Evolutionary conservation across 2,888 invertebrate species (phyloP), one percentile per base, ranked within the genome.

Genomic region (Macroteleia sp.): DNA sequence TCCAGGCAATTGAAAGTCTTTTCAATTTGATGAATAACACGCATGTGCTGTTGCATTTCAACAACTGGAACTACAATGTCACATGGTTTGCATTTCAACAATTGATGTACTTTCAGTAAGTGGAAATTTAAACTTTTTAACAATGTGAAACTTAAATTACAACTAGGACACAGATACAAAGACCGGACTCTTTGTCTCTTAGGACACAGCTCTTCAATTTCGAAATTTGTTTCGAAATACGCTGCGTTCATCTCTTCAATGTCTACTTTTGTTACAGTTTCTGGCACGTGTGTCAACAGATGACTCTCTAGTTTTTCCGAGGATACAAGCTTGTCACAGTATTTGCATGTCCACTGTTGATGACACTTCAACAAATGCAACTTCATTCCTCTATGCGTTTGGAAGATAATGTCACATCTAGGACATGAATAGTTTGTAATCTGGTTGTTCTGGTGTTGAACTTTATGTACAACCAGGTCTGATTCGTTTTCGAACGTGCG

Each of bases 161-260:
- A 71, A 4, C 48, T 20, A 3, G 48, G 71, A 48, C 71, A 71
- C n/a, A 56, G 71, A 10, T 62, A 17, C n/a, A 62, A 10, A 3
- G 12, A 0, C 4, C 56, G 12, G 0, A 71, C 20, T n/a, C 46
- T 61, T 5, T 20, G 20, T 12, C 46, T 3, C n/a, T 44, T 50
- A 0, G 36, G n/a, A n/a, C 17, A 44, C 0, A 19, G 5, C 8
- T 44, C 50, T 32, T 48, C 57, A 4, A n/a, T 42, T 9, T 34
- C 59, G 0, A 19, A 39, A n/a, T 25, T 44, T 0, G 6, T 19
- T 19, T 56, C 14, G 1, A 14, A n/a, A 0, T 3, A 14, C 0
- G 20, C 16, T 25, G 22, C 16, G 9, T 54, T 50, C 52, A 70
- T 62, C 28, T 61, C 61, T 1, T 50, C 54, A 6, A 71, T 5